Percentiles rank a stretch among this genome's conserved stretches.
Evolutionary conservation across 2,888 invertebrate genomes (phyloP).

Genomic region (Mythimna albipuncta): DNA sequence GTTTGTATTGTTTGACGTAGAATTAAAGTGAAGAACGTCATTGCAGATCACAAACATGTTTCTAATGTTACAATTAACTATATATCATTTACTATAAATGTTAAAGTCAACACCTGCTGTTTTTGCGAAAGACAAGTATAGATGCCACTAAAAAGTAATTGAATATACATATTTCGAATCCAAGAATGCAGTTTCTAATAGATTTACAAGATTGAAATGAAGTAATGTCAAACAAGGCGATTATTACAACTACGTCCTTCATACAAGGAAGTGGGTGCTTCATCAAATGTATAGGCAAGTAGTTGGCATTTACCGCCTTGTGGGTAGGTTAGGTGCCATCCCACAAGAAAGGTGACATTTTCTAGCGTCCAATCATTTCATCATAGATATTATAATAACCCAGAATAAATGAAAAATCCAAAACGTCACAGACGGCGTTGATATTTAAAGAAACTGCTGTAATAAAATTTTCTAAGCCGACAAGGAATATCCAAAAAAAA

Average conservation of each 20-base stretch:
- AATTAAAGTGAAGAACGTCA: constrained; percentile 31
- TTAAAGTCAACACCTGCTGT: not conserved
- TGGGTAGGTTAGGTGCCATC: constrained; percentile 32
- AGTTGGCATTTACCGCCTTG: constrained; percentile 43
- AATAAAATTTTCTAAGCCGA: not conserved
- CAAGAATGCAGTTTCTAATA: not conserved
- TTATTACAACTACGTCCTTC: constrained; percentile 33
- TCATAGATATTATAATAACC: constrained; percentile 19
- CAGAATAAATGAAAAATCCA: constrained; percentile 19
- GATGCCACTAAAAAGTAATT: no score
- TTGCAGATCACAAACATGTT: constrained; percentile 24
- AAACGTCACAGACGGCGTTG: not conserved
- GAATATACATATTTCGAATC: not conserved
- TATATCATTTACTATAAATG: not conserved
- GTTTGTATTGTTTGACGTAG: constrained; percentile 43
- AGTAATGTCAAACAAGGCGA: constrained; percentile 17
- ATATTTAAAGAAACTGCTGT: constrained; percentile 9
- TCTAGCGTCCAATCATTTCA: constrained; percentile 31
- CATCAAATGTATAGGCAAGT: constrained; percentile 40
- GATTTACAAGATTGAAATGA: constrained; percentile 7
- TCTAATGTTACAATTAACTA: constrained; percentile 11
- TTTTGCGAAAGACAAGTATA: not conserved
- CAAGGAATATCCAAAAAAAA: constrained; percentile 31
- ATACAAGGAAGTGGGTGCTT: constrained; percentile 28
- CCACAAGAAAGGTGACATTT: constrained; percentile 52